These are phyloP conservation scores for Candoia aspera DNA, from an alignment of 2,113 vertebrate species.

Conservation along the genomic window DNA sequence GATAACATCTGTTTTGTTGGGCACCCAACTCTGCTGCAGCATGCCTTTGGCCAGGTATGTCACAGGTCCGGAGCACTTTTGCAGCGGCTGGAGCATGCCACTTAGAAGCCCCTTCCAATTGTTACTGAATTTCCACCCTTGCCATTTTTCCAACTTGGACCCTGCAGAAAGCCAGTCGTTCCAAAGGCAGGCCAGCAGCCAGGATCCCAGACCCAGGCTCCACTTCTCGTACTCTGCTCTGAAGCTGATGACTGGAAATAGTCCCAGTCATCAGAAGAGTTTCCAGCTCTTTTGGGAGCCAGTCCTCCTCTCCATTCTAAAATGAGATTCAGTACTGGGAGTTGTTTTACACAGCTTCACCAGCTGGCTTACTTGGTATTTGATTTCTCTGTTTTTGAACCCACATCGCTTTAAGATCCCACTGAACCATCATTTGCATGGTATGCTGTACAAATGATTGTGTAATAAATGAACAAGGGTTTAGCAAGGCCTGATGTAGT, in stretches of 20 bases:
- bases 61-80: neutral
- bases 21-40: constrained; percentile 93
- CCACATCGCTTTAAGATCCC: too few species aligned
- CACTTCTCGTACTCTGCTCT: neutral
- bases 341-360: too few species aligned
- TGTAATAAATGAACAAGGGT: too few species aligned
- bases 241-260: neutral
- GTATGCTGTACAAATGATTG: too few species aligned
- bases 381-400: too few species aligned
- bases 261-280: too few species aligned
- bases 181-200: neutral
- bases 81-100: neutral
- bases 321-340: neutral
- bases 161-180: neutral
- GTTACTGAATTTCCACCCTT: neutral
- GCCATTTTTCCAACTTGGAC: neutral
- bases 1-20: constrained; percentile 97
- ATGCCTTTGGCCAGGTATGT: constrained; percentile 82
- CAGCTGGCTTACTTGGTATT: too few species aligned
- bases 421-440: too few species aligned
- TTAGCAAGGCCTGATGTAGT: too few species aligned
- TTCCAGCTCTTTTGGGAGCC: too few species aligned
- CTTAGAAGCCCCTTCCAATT: neutral
- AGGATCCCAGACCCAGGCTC: neutral
- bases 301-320: neutral